Evolutionary conservation across 2,113 vertebrate species (phyloP).

Genomic region (Silurus glanis): DNA sequence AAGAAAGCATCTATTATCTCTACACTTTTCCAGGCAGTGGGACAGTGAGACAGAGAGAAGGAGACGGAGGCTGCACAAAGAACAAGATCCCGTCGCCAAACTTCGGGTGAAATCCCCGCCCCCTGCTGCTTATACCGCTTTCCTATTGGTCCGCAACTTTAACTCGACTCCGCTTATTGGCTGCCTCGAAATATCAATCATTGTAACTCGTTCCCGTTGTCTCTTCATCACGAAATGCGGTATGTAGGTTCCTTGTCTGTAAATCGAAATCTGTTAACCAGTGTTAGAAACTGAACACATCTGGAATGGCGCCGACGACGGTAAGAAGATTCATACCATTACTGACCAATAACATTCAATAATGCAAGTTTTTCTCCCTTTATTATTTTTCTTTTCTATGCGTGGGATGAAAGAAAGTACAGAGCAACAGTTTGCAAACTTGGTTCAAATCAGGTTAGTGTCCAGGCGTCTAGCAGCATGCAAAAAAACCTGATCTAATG

Average conservation of each 20-base stretch:
- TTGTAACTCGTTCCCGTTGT: conserved; percentile 45
- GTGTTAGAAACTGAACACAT: conserved; percentile 48
- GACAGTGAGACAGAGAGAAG: not conserved
- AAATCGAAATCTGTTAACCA: conserved; percentile 41
- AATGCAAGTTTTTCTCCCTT: not conserved
- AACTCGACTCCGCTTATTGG: conserved; percentile 59
- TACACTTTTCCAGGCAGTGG: not conserved
- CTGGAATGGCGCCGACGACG: conserved; percentile 56
- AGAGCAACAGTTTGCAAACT: not conserved
- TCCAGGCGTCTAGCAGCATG: not conserved
- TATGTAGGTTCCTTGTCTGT: conserved; percentile 53
- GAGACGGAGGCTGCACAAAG: conserved; percentile 42
- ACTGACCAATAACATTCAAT: no score
- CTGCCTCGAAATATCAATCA: conserved; percentile 37
- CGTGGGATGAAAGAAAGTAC: not conserved
- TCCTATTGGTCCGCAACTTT: conserved; percentile 58
- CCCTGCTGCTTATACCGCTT: not conserved
- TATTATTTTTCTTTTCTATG: not conserved
- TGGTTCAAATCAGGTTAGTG: not conserved
- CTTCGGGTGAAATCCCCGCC: conserved; percentile 53
- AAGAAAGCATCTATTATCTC: not conserved
- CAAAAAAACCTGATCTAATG: not conserved
- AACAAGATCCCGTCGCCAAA: conserved; percentile 28
- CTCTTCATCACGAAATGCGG: conserved; percentile 42
- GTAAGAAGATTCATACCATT: conserved; percentile 23